Conservation (phyloP, 2,888 invertebrate species). For the Acrocera orbiculus region DNA sequence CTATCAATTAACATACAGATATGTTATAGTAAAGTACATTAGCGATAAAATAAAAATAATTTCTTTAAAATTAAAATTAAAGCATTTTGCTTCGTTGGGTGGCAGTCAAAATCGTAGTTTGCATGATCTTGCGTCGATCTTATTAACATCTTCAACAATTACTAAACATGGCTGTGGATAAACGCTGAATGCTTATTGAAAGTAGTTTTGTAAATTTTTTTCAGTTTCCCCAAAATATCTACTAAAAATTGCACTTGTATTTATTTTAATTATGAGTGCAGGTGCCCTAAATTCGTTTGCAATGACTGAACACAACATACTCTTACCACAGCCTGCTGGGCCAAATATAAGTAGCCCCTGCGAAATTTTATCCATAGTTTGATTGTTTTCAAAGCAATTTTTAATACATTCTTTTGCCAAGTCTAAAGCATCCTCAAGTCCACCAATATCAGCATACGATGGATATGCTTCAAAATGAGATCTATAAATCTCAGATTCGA, state of each 20-base stretch:
- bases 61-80: too few relatives aligned
- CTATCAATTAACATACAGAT: too few relatives aligned
- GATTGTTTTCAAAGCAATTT: too few relatives aligned
- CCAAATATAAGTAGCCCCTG: constrained; percentile 64
- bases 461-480: constrained; percentile 25
- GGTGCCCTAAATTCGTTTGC: constrained; percentile 15
- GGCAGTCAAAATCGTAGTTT: too few relatives aligned
- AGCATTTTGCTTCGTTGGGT: too few relatives aligned
- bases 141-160: constrained; percentile 72
- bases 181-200: constrained; percentile 48
- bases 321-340: constrained; percentile 73
- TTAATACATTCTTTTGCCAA: constrained; percentile 46
- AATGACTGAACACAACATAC: constrained; percentile 54
- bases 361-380: too few relatives aligned
- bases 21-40: too few relatives aligned
- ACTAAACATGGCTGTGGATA: constrained; percentile 65
- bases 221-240: constrained; percentile 65
- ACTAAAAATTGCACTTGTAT: constrained; percentile 55
- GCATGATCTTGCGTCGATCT: too few relatives aligned
- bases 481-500: constrained; percentile 9
- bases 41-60: too few relatives aligned
- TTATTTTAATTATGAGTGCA: constrained; percentile 39
- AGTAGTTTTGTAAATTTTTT: constrained; percentile 44
- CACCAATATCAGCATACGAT: constrained; percentile 40
- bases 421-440: constrained; percentile 43